Evolutionary conservation across 2,888 invertebrate genomes (phyloP).

Genomic region (Pedicia rivosa): DNA sequence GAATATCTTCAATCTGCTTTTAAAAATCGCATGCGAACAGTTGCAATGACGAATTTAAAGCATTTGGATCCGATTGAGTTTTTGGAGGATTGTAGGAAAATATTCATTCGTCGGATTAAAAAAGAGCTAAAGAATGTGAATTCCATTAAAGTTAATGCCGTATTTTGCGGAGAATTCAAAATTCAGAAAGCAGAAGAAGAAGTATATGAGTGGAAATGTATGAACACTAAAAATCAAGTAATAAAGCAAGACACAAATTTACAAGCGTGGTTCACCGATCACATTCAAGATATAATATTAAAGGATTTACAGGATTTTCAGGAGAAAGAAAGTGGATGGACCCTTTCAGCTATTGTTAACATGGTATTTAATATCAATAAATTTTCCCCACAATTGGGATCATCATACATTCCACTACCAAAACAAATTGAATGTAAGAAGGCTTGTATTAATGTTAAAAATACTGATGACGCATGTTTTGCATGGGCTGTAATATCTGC

Average conservation of each 20-base stretch:
- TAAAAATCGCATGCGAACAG: neutral
- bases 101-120: neutral
- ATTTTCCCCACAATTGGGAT: constrained; percentile 12
- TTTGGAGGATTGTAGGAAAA: neutral
- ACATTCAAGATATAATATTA: constrained; percentile 1
- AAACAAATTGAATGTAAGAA: too few relatives aligned
- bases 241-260: neutral
- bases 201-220: neutral
- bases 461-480: constrained; percentile 14
- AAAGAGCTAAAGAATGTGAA: neutral
- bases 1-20: constrained; percentile 1
- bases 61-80: neutral
- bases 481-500: constrained; percentile 15
- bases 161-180: neutral
- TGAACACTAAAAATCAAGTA: constrained; percentile 1
- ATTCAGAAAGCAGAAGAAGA: neutral
- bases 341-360: constrained; percentile 10
- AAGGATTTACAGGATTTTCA: constrained; percentile 15
- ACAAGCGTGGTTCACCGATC: neutral
- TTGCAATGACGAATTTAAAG: neutral
- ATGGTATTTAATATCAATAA: constrained; percentile 13
- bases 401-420: constrained; percentile 12
- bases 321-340: constrained; percentile 15
- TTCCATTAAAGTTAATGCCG: neutral
- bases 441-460: constrained; percentile 16